These are phyloP conservation scores for Erebia epiphron DNA, from an alignment of 2,888 invertebrate species.

Conservation along the genomic window DNA sequence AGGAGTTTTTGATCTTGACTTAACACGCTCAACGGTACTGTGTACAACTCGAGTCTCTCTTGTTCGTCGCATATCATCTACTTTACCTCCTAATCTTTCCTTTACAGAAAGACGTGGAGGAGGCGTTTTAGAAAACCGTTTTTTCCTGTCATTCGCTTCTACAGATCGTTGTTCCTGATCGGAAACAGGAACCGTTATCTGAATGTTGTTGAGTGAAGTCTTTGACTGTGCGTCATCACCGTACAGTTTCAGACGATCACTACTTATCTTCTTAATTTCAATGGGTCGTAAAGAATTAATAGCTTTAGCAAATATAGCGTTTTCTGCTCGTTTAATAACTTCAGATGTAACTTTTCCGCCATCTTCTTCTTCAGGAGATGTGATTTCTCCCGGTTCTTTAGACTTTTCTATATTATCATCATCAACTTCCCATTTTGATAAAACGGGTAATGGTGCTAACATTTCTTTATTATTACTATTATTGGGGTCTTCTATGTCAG, in stretches of 20 bases:
- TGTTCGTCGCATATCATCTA: conserved; percentile 82
- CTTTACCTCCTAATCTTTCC: conserved; percentile 90
- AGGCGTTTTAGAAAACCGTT: conserved; percentile 75
- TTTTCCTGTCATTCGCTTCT: conserved; percentile 75
- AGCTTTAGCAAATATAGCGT: conserved; percentile 95
- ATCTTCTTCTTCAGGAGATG: conserved; percentile 78
- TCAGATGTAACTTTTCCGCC: conserved; percentile 91
- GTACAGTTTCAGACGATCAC: conserved; percentile 86
- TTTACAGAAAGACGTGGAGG: conserved; percentile 88
- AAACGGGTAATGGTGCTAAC: conserved; percentile 88
- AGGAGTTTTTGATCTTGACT: conserved; percentile 79
- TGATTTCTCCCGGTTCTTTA: conserved; percentile 75
- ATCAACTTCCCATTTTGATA: conserved; percentile 95
- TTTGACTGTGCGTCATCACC: conserved; percentile 74
- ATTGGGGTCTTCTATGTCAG: conserved; percentile 67
- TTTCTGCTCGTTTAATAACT: conserved; percentile 95
- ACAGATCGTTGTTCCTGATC: conserved; percentile 72
- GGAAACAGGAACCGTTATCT: conserved; percentile 80
- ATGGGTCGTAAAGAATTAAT: conserved; percentile 91
- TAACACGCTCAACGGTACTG: conserved; percentile 80
- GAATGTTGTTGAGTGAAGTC: conserved; percentile 72
- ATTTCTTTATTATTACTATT: conserved; percentile 81
- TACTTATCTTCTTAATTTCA: conserved; percentile 89
- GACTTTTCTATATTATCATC: conserved; percentile 74
- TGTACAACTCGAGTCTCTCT: conserved; percentile 81